Base-by-base conservation (phyloP, 2,113 vertebrate genomes). In the Epinephelus fuscoguttatus region DNA sequence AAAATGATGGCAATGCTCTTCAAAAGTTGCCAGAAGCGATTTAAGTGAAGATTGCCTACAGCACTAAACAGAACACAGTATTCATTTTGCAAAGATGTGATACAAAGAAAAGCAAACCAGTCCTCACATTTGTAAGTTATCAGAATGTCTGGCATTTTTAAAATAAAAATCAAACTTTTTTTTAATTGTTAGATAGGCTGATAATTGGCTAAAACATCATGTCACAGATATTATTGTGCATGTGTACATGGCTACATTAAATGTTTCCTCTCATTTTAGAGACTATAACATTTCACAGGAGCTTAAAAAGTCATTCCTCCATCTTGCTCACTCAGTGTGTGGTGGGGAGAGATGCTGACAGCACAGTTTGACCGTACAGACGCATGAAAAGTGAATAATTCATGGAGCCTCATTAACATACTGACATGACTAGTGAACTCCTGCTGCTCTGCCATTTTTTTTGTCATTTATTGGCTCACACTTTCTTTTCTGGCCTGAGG, bases 321-420 rank as follows among this genome's bases (percentile, higher is more conserved):
- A 7, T 63, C 23, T 64, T 13, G 5, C 42, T 61, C n/a, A 1
- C 18, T 49, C 55, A 4, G 4, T 1, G 9, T 57, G 30, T 33
- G 73, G 23, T 4, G 18, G 19, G 61, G 40, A 42, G 37, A 62
- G 33, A 60, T n/a, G 49, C 70, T 75, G 73, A 66, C 21, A 37
- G 63, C 61, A 50, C 70, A 70, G 70, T 80, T 64, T 69, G 57
- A 77, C 55, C 4, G 1, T 15, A 21, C 57, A 40, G 60, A 78
- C 4, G 4, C 21, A n/a, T 47, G 55, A 60, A 37, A n/a, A 56
- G 61, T 87, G 42, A 91, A 88, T 91, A 15, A 90, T 91, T 92
- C 49, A 90, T 53, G 27, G 15, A 0, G 27, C 37, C 61, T 2
- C 72, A 86, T 88, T 88, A 88, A 86, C 81, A 85, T 62, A 70